Evolutionary conservation across 2,797 vertebrate genomes (phyloP), one percentile per base, ranked within the genome.

Genomic region (Falco peregrinus): DNA sequence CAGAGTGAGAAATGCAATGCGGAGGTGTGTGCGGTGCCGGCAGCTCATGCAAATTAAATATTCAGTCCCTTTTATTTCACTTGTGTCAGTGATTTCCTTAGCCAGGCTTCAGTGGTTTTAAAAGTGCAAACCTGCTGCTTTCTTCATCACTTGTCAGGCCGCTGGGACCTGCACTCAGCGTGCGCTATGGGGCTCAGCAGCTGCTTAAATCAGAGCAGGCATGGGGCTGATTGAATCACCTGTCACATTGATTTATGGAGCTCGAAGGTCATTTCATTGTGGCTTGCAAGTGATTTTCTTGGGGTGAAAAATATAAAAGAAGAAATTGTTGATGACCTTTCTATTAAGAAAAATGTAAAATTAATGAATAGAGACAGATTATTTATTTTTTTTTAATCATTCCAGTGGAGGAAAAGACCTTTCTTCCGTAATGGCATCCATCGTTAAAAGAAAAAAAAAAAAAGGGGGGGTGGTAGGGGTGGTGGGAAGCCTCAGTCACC

Each of bases 231-330:
- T 96, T 90, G 95, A 96, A 95, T 97, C 96, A 90, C 94, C 93
- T 91, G 93, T 96, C 96, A 95, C 45, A 75, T 76, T 97, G 96
- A 97, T 95, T 97, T 96, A 97, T 96, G 92, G 89, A 91, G 77
- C 75, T 91, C 37, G 35, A 94, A 96, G 95, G 95, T 94, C 94
- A 94, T 86, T 89, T 71, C 51, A 80, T 76, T 2, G 1, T 74
- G 59, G 83, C 61, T 92, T 54, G 21, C 45, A 79, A 95, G 76
- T 91, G 89, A 84, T 95, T 97, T 90, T 83, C 37, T 60, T 59
- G 11, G 28, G 37, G 45, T 70, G 64, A 84, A 84, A 84, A 68
- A 84, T 68, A 47, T 6, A 70, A 81, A 95, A 63, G 21, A 63
- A 95, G 64, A 86, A 95, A 85, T 70, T 77, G 45, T 33, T 33